Evolutionary conservation across 2,888 invertebrate genomes (phyloP).

Genomic region (Seira ritae): DNA sequence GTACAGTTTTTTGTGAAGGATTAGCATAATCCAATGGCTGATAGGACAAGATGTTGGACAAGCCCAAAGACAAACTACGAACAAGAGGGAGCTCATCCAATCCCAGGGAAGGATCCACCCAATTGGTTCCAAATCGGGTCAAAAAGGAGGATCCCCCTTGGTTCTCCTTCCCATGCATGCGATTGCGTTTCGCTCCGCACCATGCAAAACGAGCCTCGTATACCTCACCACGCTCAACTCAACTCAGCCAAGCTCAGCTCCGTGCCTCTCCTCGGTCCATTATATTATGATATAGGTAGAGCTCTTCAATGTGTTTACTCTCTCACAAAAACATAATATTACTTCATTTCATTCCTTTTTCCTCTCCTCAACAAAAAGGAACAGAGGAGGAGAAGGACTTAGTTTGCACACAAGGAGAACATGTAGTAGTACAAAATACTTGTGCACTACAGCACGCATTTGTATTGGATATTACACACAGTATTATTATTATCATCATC

Average conservation of each 20-base stretch:
- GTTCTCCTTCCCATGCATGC: conserved; percentile 62
- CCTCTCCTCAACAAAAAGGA: no score
- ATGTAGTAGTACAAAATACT: conserved; percentile 35
- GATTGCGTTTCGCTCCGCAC: conserved; percentile 67
- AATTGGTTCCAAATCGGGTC: conserved; percentile 73
- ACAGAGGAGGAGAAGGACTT: no score
- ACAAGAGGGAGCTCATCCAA: conserved; percentile 71
- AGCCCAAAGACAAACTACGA: conserved; percentile 74
- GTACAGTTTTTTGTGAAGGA: conserved; percentile 62
- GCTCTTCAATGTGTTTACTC: no score
- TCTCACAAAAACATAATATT: no score
- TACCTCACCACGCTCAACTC: conserved; percentile 7
- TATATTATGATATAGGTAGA: no score
- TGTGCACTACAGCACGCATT: conserved; percentile 15
- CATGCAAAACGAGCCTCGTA: conserved; percentile 22
- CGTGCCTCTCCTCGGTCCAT: no score
- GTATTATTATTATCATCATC: conserved; percentile 8
- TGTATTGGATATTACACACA: no score
- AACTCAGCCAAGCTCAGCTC: no score
- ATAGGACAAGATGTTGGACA: conserved; percentile 74
- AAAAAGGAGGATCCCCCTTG: conserved; percentile 71
- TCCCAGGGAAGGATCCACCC: conserved; percentile 71
- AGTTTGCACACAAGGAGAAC: no score
- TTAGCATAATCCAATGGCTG: conserved; percentile 74
- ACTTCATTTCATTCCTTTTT: no score